A percentile compares a stretch with the other conserved stretches of the same genome.
Conservation (phyloP, 2,113 vertebrate genomes). For the Ivindomyrus marchei region DNA sequence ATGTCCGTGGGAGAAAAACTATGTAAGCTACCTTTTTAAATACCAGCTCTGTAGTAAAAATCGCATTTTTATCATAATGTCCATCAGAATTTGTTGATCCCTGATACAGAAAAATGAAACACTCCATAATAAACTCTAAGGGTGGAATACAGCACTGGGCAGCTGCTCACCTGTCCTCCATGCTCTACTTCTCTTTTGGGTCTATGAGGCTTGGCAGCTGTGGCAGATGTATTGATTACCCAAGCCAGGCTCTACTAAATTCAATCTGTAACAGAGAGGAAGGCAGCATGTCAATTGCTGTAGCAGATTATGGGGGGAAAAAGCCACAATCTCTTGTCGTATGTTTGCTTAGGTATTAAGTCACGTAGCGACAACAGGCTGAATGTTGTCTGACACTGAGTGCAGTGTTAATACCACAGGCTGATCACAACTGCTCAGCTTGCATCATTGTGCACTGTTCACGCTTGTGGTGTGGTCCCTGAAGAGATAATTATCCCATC, state of each 20-base stretch:
- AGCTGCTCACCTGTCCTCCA: neutral
- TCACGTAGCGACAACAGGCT: neutral
- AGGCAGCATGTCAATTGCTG: neutral
- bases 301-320: neutral
- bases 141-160: neutral
- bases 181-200: neutral
- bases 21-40: neutral
- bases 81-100: neutral
- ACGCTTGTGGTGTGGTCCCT: neutral
- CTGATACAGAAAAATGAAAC: neutral
- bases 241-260: neutral
- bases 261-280: neutral
- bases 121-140: neutral
- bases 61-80: neutral
- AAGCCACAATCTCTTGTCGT: neutral
- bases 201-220: neutral
- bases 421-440: neutral
- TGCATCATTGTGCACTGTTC: neutral
- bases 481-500: neutral
- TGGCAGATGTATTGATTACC: neutral
- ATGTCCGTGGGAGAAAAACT: neutral
- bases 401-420: neutral
- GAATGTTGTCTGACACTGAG: neutral
- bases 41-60: neutral
- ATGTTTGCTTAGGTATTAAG: too few species aligned